These are phyloP conservation scores for Microchrysa polita DNA, from an alignment of 2,888 invertebrate genomes.

Conservation along the genomic window DNA sequence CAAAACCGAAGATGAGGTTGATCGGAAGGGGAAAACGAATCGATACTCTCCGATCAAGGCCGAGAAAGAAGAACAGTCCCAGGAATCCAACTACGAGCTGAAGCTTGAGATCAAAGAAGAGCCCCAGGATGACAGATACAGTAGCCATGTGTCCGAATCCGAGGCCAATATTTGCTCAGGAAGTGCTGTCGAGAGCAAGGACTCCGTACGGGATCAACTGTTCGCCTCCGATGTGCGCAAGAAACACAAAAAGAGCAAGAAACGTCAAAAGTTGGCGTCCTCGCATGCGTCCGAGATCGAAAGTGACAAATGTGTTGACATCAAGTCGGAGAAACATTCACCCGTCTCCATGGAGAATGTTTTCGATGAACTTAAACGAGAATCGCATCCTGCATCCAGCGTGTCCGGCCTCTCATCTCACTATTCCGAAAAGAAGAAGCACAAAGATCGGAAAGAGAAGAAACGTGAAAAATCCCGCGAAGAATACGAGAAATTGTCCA, in stretches of 20 bases:
- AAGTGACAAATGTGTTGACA: conserved; percentile 53
- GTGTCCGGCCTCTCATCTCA: conserved; percentile 37
- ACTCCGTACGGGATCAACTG: conserved; percentile 59
- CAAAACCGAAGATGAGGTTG: conserved; percentile 69
- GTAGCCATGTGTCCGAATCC: conserved; percentile 58
- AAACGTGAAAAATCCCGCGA: conserved; percentile 60
- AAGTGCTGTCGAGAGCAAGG: conserved; percentile 64
- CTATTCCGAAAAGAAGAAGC: conserved; percentile 59
- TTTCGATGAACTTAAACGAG: conserved; percentile 67
- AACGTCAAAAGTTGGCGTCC: conserved; percentile 74
- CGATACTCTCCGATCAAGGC: conserved; percentile 52
- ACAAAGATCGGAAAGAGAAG: conserved; percentile 63
- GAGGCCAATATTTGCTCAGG: conserved; percentile 52
- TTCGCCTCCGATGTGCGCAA: conserved; percentile 71
- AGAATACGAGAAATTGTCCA: conserved; percentile 57
- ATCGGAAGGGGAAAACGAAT: conserved; percentile 49
- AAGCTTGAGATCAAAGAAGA: conserved; percentile 52
- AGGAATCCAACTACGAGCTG: conserved; percentile 42
- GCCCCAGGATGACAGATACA: conserved; percentile 48
- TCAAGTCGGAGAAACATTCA: conserved; percentile 47
- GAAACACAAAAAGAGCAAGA: conserved; percentile 87
- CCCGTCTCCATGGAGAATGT: conserved; percentile 61
- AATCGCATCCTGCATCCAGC: conserved; percentile 43
- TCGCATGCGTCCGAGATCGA: conserved; percentile 55
- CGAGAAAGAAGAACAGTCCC: conserved; percentile 53